A percentile compares a stretch with the other conserved stretches of the same genome.
phyloP scores from a whole-genome alignment of 2,888 invertebrate genomes.

The Metopia argyrocephala region DNA sequence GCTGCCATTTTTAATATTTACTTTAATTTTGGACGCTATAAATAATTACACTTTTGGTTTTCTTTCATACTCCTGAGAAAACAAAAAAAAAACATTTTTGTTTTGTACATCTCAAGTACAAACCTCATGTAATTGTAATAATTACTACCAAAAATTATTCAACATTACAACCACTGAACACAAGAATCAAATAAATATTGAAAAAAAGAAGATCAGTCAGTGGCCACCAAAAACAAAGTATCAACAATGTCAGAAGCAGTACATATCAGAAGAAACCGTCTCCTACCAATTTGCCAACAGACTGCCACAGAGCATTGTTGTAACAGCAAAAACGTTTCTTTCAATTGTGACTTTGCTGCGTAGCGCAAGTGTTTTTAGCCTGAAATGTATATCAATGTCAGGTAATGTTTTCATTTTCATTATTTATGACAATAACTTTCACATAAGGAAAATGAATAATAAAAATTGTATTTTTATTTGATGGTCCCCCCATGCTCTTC shows the following conservation, averaged over 20 bases:
- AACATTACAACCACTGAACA: conserved; percentile 43
- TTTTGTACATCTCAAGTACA: background rate
- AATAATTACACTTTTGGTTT: background rate
- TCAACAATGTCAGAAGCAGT: conserved; percentile 45
- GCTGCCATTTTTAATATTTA: too few relatives aligned
- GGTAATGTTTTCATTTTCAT: conserved; percentile 66
- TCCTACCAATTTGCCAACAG: conserved; percentile 46
- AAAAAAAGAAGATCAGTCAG: conserved; percentile 52
- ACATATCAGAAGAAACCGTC: conserved; percentile 27
- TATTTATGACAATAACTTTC: conserved; percentile 66
- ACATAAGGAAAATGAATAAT: conserved; percentile 51
- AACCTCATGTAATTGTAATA: conserved; percentile 17
- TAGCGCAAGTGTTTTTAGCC: conserved; percentile 33
- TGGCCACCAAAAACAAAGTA: conserved; percentile 33
- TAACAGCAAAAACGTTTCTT: background rate
- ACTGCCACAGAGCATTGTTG: conserved; percentile 13
- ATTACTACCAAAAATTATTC: conserved; percentile 42
- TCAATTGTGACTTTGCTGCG: background rate
- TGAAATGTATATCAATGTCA: conserved; percentile 71
- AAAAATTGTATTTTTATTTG: conserved; percentile 32
- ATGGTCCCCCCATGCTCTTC: conserved; percentile 26
- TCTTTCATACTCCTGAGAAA: background rate
- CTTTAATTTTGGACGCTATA: background rate
- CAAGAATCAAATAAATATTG: conserved; percentile 41
- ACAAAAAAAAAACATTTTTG: background rate